phyloP scores from a whole-genome alignment of 2,113 vertebrate species.

The Laticauda colubrina region DNA sequence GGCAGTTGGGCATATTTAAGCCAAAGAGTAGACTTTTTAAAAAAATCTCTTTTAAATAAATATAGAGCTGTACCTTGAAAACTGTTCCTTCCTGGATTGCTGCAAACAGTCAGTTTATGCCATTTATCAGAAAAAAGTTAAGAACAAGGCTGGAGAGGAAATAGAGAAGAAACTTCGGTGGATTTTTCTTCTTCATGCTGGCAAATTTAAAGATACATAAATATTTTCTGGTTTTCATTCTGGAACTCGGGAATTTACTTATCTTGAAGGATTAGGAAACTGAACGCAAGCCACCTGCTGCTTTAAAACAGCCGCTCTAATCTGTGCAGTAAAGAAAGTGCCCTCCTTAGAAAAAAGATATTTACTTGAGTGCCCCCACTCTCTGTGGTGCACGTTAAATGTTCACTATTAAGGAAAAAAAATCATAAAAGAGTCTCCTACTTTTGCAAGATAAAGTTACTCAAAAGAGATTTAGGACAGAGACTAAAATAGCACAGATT shows the following conservation, averaged over 20 bases:
- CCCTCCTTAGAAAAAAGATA: neutral
- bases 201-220: neutral
- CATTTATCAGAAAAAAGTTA: neutral
- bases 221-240: neutral
- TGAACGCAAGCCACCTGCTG: neutral
- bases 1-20: neutral
- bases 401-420: neutral
- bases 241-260: neutral
- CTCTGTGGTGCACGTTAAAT: neutral
- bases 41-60: neutral
- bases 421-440: neutral
- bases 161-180: neutral
- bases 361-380: neutral
- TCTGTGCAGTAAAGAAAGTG: neutral
- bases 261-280: neutral
- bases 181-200: neutral
- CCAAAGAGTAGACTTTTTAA: neutral
- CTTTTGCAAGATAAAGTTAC: neutral
- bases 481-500: neutral
- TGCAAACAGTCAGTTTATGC: neutral
- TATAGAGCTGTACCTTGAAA: neutral
- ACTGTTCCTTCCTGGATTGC: neutral
- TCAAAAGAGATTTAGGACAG: neutral
- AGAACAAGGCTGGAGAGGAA: neutral
- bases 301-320: neutral